Evolutionary conservation across 2,888 invertebrate genomes (phyloP), one percentile per base, ranked within the genome.

Genomic region (Parnassius apollo): DNA sequence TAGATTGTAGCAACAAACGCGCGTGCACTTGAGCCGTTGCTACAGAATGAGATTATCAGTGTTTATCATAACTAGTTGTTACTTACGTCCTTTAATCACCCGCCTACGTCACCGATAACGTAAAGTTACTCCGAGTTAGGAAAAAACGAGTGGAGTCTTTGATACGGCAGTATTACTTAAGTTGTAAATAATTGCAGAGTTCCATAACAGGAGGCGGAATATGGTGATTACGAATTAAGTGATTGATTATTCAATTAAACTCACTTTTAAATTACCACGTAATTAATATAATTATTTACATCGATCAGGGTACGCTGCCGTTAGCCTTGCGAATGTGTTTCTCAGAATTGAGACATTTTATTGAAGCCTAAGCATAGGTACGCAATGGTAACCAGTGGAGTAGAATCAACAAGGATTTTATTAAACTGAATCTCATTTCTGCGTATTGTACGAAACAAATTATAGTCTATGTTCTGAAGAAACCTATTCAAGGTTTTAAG

Each of bases 31-130:
- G 75, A 78, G 79, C 73, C 76, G 83, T 82, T 78, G 75, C 77
- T 78, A 80, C 79, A 80, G 83, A 88, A 81, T 85, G 83, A 88
- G 88, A 89, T 89, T 90, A 89, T 89, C 89, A 86, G 81, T 81
- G 78, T 83, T 87, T 91, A 90, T 89, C 89, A 84, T 78, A 72
- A 76, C 73, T 72, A 78, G 85, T 87, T 85, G 86, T 86, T 85
- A 85, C 82, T 80, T 75, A 77, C 78, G 86, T 88, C 86, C 90
- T 89, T 88, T 87, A 89, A 90, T 89, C 86, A 81, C 74, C 75
- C 75, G 77, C 76, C 78, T 83, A 78, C 86, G 87, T 88, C 88
- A 85, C 82, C 84, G 88, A 88, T 89, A 86, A 78, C 75, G 69
- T 68, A 59, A 71, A 63, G 66, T 66, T 68, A 70, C 69, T 68